Base-by-base conservation (phyloP, 2,797 vertebrate species). In the Coracias cyanogaster region DNA sequence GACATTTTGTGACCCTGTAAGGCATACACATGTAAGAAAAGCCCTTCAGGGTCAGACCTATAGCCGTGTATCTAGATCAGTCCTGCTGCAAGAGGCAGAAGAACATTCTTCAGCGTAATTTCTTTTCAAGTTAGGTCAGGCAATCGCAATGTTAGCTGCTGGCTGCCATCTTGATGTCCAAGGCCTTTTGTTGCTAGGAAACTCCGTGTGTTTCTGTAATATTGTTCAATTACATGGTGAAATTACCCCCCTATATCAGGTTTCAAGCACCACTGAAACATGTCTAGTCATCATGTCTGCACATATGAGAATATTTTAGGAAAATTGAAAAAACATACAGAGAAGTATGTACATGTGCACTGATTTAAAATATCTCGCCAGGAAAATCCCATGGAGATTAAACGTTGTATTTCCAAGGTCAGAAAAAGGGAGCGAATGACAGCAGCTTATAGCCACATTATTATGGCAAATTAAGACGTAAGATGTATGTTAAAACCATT, bases 271-370 rank as follows among this genome's bases (percentile, higher is more conserved):
- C 82, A 88, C 86, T 93, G 95, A 97, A 97, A 95, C 92, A 95
- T 96, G 93, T 95, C 88, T 95, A 93, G 95, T 94, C 94, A 88
- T 95, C 92, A 95, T 97, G 93, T 95, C 95, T 96, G 95, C 95
- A 95, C 93, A 95, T 95, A 91, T 94, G 94, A 96, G 93, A 96
- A 96, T 97, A 96, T 97, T 97, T 96, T 94, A 90, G 86, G 94
- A 95, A 89, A 95, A 95, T 91, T 87, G 89, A 92, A 94, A 96
- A 97, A 97, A 65, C 92, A 94, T 70, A 81, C 16, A 82, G 90
- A 90, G 77, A 67, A 93, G 58, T 81, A 91, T 93, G 87, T 94
- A 84, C 91, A 93, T 86, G 31, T 91, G 90, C 87, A 79, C 91
- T 51, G 91, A 93, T 92, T 90, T 83, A 86, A 94, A 96, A 39